phyloP scores from a whole-genome alignment of 2,888 invertebrate species.

The Hesperia comma region DNA sequence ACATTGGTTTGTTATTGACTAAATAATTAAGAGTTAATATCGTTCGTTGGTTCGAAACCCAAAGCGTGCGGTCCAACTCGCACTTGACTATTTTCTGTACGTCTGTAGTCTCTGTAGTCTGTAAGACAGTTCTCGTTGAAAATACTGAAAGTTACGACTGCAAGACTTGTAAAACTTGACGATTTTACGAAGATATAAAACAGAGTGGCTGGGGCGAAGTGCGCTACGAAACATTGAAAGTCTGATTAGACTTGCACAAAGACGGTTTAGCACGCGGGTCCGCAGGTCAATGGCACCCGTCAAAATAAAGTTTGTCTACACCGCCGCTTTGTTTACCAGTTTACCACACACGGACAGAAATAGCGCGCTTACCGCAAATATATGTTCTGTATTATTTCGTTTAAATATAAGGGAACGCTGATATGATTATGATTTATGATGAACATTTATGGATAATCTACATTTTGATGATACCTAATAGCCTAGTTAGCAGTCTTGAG shows the following conservation, averaged over 20 bases:
- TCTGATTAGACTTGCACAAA: conserved; percentile 6
- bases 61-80: too few species aligned
- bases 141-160: background rate
- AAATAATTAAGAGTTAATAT: too few species aligned
- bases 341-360: conserved; percentile 21
- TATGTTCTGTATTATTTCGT: background rate
- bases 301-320: conserved; percentile 40
- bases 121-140: background rate
- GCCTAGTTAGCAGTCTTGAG: too few species aligned
- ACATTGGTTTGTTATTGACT: too few species aligned
- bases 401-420: background rate
- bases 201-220: background rate
- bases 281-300: conserved; percentile 44
- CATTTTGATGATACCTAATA: too few species aligned
- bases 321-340: conserved; percentile 41
- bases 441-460: background rate
- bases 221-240: background rate
- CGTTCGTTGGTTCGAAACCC: too few species aligned
- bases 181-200: conserved; percentile 1
- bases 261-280: conserved; percentile 39
- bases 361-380: conserved; percentile 6
- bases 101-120: too few species aligned
- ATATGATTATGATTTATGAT: background rate
- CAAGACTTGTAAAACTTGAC: background rate
- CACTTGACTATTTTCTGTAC: too few species aligned